Base-by-base conservation (phyloP, 2,113 vertebrate species). In the Tursiops truncatus region DNA sequence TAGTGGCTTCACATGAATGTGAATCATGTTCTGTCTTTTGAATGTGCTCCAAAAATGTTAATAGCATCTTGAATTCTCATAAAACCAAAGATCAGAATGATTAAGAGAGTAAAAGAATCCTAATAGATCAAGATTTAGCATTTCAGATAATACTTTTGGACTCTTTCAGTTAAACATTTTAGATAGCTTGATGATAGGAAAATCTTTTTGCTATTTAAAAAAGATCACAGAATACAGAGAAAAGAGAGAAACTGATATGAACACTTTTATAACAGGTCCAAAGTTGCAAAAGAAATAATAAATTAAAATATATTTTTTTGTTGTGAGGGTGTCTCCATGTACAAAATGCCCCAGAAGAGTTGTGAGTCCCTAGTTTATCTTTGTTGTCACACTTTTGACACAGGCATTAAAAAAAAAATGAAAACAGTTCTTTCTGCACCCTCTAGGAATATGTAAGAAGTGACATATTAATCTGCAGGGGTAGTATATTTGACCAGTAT, bases 391-490 rank as follows among this genome's bases (percentile, higher is more conserved):
- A 71, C 2, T 70, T 89, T 95, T 77, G 68, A 84, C 8, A 96
- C 23, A 53, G 18, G 36, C 5, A 74, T 53, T 83, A 25, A 0
- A 58, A 47, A 62, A 70, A 62, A 70, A 86, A 67, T 28, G 28
- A 89, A 90, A 89, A 58, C 2, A 91, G 50, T 65, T 94, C 6
- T 87, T 91, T 95, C 70, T 76, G 21, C 1, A 79, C 21, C 38
- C 25, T 58, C 17, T 44, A 86, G 36, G 84, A 96, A 67, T 94
- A 67, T 95, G 65, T 93, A 89, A 89, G 62, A 95, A 93, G 53
- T 90, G 50, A 62, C 31, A 76, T 60, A 50, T 33, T 91, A 47
- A 88, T 67, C 36, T 65, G 18, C 89, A 77, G 38, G 8, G 71
- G 0, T 31, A 70, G 3, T n/a, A 2, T n/a, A 80, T 79, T 84